Evolutionary conservation across 2,797 vertebrate species (phyloP), one percentile per base, ranked within the genome.

Genomic region (Odontamblyopus rebecca): DNA sequence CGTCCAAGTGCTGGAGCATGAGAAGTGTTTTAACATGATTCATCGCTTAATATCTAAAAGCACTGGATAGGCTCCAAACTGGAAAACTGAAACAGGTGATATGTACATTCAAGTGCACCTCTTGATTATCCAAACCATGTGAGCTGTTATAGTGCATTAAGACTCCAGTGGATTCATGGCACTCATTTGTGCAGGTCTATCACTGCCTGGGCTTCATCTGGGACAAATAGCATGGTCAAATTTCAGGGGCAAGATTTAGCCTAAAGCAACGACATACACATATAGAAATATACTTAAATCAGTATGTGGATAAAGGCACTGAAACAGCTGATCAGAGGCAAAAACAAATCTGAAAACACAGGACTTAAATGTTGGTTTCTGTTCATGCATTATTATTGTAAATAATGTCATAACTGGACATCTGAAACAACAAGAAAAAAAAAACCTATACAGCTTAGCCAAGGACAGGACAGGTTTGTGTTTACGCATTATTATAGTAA

Each of bases 41-140:
- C 68, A 77, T 78, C 65, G 78, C 41, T 77, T 78, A 78, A 80
- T 73, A 68, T 67, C 73, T 81, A 67, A 65, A 80, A 69, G 44
- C 63, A 66, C 68, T 72, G 73, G 79, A 85, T 35, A 32, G 1
- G 41, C 62, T 78, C 73, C 71, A 82, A 75, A 67, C 60, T 63
- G 63, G 78, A 79, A 86, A 87, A 81, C 75, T 70, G 72, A 82
- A 86, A 85, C 82, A 89, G 84, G 81, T 83, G 82, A 88, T 51
- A 65, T 48, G 70, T 65, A 68, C 79, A 78, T 80, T 79, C 69
- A 78, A 74, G 66, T 26, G 44, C 68, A 72, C 60, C 54, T 79
- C 76, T 71, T 71, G 73, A 81, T 82, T 66, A 79, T 84, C 50
- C 54, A 75, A 83, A 79, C 61, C 83, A 85, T 84, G 68, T 78